Base-by-base conservation (phyloP, 2,797 vertebrate species). In the Natrix natrix region DNA sequence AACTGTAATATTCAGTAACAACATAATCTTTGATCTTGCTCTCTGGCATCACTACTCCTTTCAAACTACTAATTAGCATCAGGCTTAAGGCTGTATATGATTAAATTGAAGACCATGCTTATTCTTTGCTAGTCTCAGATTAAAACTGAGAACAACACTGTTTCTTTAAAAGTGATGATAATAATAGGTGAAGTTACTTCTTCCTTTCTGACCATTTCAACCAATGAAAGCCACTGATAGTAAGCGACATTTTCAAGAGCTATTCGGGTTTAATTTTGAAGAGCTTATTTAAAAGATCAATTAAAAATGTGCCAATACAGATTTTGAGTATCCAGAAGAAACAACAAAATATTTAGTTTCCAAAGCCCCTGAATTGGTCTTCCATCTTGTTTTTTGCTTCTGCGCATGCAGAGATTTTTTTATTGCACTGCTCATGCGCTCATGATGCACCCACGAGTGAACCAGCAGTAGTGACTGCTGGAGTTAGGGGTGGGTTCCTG, bases 61-160 rank as follows among this genome's bases (percentile, higher is more conserved):
- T 52, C 69, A 83, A 93, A 93, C 16, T 78, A 66, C 87, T 88
- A 93, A 93, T 93, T 89, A 93, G 24, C 69, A 93, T 83, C 69
- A 63, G 66, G 57, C 93, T 69, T 89, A 83, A 93, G 87, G 93
- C 69, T 89, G 48, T 63, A 48, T 52, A 91, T 93, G 88, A 93
- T 93, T 93, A 89, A 93, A 89, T 86, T 16, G 52, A 69, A 87
- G 86, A 83, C 60, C 26, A 43, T 91, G 48, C 89, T 91, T 78
- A 93, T 93, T 86, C 86, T 93, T 88, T 56, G 87, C 86, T 69
- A 43, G 86, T 48, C 88, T 88, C 90, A 88, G 56, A 83, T 91
- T 91, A 91, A 91, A 88, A 88, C 43, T 78, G 60, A 91, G 66
- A n/a, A 88, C 63, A 88, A 56, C 60, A 86, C 12, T 11, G 37